Percentiles rank a stretch among this genome's conserved stretches.
Evolutionary conservation across 1,140 invertebrate species (phyloP).

Genomic region (Aphelinus atriplicis): DNA sequence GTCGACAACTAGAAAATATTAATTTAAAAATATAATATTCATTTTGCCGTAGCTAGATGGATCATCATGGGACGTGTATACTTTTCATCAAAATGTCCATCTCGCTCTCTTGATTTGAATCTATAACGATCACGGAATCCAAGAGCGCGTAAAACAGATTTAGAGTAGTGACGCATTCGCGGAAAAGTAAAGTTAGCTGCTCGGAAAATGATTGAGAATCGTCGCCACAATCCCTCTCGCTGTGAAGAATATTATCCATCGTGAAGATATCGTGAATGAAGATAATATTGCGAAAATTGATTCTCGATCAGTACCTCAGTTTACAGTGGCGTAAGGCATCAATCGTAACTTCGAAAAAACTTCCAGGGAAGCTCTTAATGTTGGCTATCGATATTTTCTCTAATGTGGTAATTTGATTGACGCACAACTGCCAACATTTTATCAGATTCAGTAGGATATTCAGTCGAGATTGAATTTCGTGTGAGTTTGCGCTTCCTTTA

Average conservation of each 20-base stretch:
- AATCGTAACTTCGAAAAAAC: constrained; percentile 45
- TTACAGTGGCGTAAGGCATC: constrained; percentile 51
- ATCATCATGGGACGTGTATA: constrained; percentile 15
- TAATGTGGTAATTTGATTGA: constrained; percentile 46
- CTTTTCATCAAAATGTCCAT: constrained; percentile 52
- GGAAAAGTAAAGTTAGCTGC: constrained; percentile 52
- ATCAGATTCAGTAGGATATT: constrained; percentile 45
- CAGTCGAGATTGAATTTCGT: constrained; percentile 45
- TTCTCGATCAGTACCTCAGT: constrained; percentile 47
- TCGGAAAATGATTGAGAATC: constrained; percentile 45
- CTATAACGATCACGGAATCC: constrained; percentile 47
- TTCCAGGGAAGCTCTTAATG: constrained; percentile 44
- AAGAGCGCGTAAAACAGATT: constrained; percentile 51
- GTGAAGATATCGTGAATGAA: background rate
- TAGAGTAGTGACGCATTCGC: constrained; percentile 49
- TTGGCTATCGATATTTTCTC: constrained; percentile 40
- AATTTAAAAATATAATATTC: constrained; percentile 12
- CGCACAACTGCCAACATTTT: constrained; percentile 50
- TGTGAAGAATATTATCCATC: constrained; percentile 37
- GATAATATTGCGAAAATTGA: no score
- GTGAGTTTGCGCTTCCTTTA: constrained; percentile 5
- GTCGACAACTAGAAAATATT: constrained; percentile 48
- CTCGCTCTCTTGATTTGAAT: constrained; percentile 47
- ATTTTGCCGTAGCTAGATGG: no score
- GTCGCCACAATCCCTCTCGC: constrained; percentile 45